These are phyloP conservation scores for Tautogolabrus adspersus DNA, from an alignment of 2,113 vertebrate genomes.

Conservation along the genomic window DNA sequence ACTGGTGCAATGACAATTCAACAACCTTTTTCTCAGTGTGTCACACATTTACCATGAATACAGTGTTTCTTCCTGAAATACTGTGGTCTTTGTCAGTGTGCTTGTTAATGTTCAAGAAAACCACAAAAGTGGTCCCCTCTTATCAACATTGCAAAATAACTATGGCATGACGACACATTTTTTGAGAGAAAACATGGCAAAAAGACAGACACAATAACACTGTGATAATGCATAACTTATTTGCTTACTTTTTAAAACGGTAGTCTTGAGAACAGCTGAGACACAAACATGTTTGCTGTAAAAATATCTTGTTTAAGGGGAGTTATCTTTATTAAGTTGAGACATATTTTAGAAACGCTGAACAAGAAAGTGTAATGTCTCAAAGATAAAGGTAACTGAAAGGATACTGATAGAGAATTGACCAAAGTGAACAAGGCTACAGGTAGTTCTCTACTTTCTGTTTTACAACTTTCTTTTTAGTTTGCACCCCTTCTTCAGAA, in stretches of 20 bases:
- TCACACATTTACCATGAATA: constrained; percentile 1
- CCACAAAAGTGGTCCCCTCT: constrained; percentile 1
- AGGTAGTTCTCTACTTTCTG: constrained; percentile 14
- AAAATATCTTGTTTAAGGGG: not conserved
- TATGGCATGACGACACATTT: constrained; percentile 20
- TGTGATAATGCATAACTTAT: constrained; percentile 3
- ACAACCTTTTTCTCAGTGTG: constrained; percentile 9
- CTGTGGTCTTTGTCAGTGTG: constrained; percentile 5
- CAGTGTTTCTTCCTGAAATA: constrained; percentile 23
- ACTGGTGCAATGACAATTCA: constrained; percentile 18
- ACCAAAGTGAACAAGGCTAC: constrained; percentile 15
- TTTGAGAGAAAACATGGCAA: constrained; percentile 19
- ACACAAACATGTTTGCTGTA: constrained; percentile 5
- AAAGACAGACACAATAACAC: constrained; percentile 22
- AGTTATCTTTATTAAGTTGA: not conserved
- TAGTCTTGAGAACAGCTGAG: constrained; percentile 27
- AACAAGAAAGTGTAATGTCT: constrained; percentile 16
- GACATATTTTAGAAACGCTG: not conserved
- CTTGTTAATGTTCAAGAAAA: constrained; percentile 16
- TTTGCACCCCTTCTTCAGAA: constrained; percentile 6
- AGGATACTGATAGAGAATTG: not conserved
- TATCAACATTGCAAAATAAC: constrained; percentile 20
- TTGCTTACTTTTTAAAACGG: constrained; percentile 24
- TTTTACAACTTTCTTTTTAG: constrained; percentile 17
- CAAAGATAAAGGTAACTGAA: constrained; percentile 4